phyloP scores from a whole-genome alignment of 2,888 invertebrate species.

The Gymnosoma rotundatum region DNA sequence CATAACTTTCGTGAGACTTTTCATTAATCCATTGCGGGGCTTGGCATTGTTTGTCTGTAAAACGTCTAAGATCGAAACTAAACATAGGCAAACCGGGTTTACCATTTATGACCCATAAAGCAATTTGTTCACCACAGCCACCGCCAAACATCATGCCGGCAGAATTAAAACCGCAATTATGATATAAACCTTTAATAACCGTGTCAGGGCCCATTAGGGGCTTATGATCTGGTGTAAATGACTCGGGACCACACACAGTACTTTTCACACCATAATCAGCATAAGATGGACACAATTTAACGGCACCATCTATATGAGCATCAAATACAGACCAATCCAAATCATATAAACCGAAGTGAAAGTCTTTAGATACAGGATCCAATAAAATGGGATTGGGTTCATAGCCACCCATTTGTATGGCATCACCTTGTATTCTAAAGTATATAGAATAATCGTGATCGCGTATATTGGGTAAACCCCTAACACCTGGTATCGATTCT shows the following conservation, averaged over 20 bases:
- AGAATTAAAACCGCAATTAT: constrained; percentile 95
- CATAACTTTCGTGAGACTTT: constrained; percentile 95
- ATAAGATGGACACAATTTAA: constrained; percentile 89
- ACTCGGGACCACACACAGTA: constrained; percentile 95
- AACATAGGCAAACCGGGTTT: constrained; percentile 93
- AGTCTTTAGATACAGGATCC: constrained; percentile 89
- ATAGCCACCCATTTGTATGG: constrained; percentile 93
- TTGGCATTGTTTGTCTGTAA: constrained; percentile 88
- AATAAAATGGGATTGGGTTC: constrained; percentile 92
- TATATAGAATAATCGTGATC: constrained; percentile 94
- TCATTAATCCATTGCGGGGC: constrained; percentile 90
- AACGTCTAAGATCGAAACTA: constrained; percentile 92
- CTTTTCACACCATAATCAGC: constrained; percentile 90
- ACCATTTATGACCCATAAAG: constrained; percentile 92
- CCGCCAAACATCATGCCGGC: constrained; percentile 96
- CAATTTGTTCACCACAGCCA: constrained; percentile 92
- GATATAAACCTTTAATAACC: constrained; percentile 87
- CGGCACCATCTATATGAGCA: constrained; percentile 88
- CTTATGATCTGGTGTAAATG: constrained; percentile 95
- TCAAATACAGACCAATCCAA: constrained; percentile 94
- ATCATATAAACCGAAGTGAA: constrained; percentile 92
- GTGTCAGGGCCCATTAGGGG: constrained; percentile 92
- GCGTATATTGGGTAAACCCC: constrained; percentile 90
- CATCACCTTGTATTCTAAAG: constrained; percentile 91
- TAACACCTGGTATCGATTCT: constrained; percentile 89